Conservation (phyloP, 1,140 invertebrate species). For the Linepithema humile region DNA sequence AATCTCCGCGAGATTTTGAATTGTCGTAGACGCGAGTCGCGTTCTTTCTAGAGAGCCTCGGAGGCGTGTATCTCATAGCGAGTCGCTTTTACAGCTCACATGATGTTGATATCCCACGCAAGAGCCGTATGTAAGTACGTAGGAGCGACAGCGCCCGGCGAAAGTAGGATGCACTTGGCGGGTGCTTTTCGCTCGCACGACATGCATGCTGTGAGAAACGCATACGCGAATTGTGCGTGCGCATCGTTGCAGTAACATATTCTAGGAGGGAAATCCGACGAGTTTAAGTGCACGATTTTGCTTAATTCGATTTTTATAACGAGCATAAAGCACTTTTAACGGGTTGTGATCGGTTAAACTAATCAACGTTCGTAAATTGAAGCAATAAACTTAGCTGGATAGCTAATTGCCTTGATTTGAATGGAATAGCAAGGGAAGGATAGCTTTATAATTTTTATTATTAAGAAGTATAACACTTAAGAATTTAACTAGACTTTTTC, state of each 20-base stretch:
- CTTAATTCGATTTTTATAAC: slow-evolving; percentile 39
- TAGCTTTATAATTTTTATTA: neutral
- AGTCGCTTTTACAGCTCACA: slow-evolving; percentile 58
- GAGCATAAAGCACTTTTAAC: slow-evolving; percentile 2
- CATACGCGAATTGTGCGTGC: slow-evolving; percentile 10
- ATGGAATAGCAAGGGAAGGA: neutral
- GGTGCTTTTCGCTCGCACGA: slow-evolving; percentile 54
- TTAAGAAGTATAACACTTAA: neutral
- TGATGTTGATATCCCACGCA: slow-evolving; percentile 67
- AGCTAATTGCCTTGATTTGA: neutral
- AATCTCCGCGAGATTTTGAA: slow-evolving; percentile 17
- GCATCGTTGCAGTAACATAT: slow-evolving; percentile 15
- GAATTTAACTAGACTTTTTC: neutral
- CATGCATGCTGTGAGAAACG: slow-evolving; percentile 27
- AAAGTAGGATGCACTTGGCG: slow-evolving; percentile 76
- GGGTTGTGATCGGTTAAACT: neutral
- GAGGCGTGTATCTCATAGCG: slow-evolving; percentile 41
- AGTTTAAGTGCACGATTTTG: slow-evolving; percentile 17
- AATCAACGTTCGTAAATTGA: neutral
- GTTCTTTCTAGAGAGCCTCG: neutral
- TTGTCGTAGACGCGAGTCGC: slow-evolving; percentile 13
- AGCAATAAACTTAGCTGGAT: neutral
- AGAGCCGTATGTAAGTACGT: slow-evolving; percentile 38
- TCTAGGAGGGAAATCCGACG: slow-evolving; percentile 25
- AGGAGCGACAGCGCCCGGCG: slow-evolving; percentile 61